phyloP scores from a whole-genome alignment of 2,113 vertebrate species.

The Mastomys natalensis region DNA sequence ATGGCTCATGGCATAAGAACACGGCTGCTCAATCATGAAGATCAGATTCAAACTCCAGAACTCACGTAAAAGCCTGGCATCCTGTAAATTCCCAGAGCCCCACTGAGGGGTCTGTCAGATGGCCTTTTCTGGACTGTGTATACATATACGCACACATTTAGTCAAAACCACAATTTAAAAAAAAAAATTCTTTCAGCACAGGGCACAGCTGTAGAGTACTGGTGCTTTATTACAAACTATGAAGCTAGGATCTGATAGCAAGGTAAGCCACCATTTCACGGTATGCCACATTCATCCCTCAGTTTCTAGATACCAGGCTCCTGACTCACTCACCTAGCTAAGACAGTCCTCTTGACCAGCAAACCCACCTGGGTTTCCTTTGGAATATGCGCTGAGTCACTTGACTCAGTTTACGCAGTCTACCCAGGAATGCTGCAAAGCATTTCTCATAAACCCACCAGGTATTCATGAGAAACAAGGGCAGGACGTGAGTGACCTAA shows the following conservation, averaged over 20 bases:
- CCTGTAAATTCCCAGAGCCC: not conserved
- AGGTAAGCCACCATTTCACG: not conserved
- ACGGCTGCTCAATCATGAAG: not conserved
- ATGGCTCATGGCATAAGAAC: not conserved
- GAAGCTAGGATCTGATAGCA: not conserved
- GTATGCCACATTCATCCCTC: not conserved
- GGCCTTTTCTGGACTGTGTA: not conserved
- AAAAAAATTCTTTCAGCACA: not conserved
- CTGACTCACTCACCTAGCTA: not conserved
- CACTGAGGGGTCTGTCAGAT: not conserved
- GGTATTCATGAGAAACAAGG: not conserved
- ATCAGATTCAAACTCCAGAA: not conserved
- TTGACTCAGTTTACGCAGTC: not conserved
- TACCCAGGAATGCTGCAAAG: not conserved
- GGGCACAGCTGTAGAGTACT: not conserved
- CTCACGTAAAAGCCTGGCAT: not conserved
- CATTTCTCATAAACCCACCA: slow-evolving; percentile 9
- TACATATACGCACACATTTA: not conserved
- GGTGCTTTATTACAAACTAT: not conserved
- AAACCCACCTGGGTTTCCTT: not conserved
- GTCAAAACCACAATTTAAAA: not conserved
- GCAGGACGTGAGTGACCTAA: not conserved
- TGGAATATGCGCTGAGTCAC: not conserved
- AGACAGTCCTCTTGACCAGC: not conserved
- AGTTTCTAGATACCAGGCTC: not conserved